These are phyloP conservation scores for Phalacrocorax carbo DNA, from an alignment of 2,113 vertebrate genomes.

Conservation along the genomic window DNA sequence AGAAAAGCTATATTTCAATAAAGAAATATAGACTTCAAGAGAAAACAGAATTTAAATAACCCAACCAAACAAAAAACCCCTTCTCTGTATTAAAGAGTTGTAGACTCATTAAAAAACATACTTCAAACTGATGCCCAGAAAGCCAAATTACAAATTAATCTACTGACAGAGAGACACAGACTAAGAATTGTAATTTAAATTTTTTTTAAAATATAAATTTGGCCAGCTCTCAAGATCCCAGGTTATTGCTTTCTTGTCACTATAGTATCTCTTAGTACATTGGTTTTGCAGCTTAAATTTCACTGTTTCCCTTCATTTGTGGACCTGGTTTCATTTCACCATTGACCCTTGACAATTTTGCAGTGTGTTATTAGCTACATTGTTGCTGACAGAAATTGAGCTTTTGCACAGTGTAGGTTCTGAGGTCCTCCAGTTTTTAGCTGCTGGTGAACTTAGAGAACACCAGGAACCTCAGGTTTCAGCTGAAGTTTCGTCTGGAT, in stretches of 20 bases:
- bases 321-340: background rate
- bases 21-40: background rate
- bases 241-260: background rate
- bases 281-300: background rate
- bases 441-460: background rate
- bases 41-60: background rate
- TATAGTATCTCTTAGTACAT: background rate
- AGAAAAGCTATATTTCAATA: background rate
- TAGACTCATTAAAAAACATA: background rate
- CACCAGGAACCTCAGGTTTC: background rate
- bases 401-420: background rate
- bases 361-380: background rate
- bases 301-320: background rate
- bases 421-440: background rate
- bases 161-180: background rate
- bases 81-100: background rate
- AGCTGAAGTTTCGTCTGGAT: background rate
- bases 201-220: background rate
- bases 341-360: background rate
- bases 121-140: background rate
- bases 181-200: background rate
- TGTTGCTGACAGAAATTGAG: background rate
- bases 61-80: background rate
- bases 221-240: background rate
- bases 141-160: background rate